Conservation (phyloP, 2,797 vertebrate species). For the Denticeps clupeoides region DNA sequence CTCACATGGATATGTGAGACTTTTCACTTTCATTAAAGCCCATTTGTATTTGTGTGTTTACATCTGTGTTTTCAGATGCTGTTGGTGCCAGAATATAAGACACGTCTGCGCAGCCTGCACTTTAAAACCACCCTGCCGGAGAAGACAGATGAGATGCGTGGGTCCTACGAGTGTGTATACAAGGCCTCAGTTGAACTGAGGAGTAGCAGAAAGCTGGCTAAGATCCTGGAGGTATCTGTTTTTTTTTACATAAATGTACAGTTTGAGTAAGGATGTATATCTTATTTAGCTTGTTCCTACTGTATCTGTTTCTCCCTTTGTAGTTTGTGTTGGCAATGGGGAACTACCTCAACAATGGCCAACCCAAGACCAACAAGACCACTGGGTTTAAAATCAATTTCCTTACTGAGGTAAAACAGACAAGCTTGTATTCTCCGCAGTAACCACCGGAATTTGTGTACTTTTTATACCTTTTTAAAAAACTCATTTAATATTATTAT, state of each 20-base stretch:
- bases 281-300: not conserved
- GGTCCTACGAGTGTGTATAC: constrained; percentile 77
- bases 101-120: constrained; percentile 80
- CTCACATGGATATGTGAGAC: not conserved
- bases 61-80: constrained; percentile 66
- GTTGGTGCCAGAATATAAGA: constrained; percentile 84
- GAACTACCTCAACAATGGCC: constrained; percentile 92
- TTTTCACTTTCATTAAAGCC: not conserved
- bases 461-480: not conserved
- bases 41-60: not conserved
- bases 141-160: constrained; percentile 88
- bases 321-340: constrained; percentile 98
- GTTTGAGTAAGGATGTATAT: too few relatives aligned
- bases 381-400: constrained; percentile 98
- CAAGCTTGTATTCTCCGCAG: not conserved
- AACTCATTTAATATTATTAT: not conserved
- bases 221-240: constrained; percentile 82
- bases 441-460: not conserved
- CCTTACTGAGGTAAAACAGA: constrained; percentile 75
- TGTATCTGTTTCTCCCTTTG: constrained; percentile 14
- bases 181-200: constrained; percentile 86
- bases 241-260: too few relatives aligned
- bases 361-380: constrained; percentile 84
- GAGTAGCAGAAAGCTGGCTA: constrained; percentile 90
- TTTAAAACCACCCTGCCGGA: constrained; percentile 89